Base-by-base conservation (phyloP, 2,888 invertebrate genomes). In the Eupithecia tripunctaria region DNA sequence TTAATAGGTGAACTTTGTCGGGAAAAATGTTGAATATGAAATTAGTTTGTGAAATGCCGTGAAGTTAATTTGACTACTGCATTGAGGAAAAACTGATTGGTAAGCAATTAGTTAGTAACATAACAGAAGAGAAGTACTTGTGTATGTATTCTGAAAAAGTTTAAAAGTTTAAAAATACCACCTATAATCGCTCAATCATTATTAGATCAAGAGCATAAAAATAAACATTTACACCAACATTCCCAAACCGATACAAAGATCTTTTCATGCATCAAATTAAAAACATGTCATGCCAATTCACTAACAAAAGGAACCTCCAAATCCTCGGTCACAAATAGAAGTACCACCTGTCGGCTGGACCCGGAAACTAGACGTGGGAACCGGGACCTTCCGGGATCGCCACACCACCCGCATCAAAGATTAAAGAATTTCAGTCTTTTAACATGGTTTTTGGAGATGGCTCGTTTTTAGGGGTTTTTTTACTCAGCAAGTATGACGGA, bases 301-400 rank as follows among this genome's bases (percentile, higher is more conserved):
- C 62, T n/a, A 51, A 64, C 32, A 71, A 67, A 62, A 41, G 60
- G 63, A 12, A 64, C 38, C 43, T 64, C 14, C 27, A 56, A 59
- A 64, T 67, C 67, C 15, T 47, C 67, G 43, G 69, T 47, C 70
- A 66, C 65, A 68, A 27, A 67, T 51, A 51, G 51, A 41, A 66
- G 43, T 27, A 41, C 63, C 76, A 76, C 76, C 76, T 76, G 76
- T 70, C 72, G 59, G 59, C 18, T 66, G 79, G 78, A 82, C 85
- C 84, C 85, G 85, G 83, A 84, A 83, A 73, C 72, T 12, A 7
- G 67, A n/a, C 60, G 74, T 74, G 74, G 74, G 74, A 74, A 74
- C 60, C 67, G 18, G 51, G 64, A 69, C 68, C 62, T 64, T 47
- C 69, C 68, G 71, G 69, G 66, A 67, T 64, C 59, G 56, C 59